Conservation (phyloP, 2,888 invertebrate species). For the Drosophila dives region DNA sequence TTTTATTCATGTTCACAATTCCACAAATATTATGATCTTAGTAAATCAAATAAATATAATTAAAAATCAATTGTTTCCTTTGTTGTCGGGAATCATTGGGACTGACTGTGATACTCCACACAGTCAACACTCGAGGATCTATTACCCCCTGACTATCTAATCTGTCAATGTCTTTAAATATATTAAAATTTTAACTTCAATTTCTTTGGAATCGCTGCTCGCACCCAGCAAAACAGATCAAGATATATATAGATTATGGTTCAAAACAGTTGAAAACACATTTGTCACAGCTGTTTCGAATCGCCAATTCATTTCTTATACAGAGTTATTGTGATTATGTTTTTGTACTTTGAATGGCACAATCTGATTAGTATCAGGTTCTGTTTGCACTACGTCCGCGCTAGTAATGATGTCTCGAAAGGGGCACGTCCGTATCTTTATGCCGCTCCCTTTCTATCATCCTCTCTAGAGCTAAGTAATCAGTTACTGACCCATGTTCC, state of each 20-base stretch:
- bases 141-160: slow-evolving; percentile 27
- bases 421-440: slow-evolving; percentile 42
- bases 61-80: slow-evolving; percentile 33
- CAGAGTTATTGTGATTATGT: slow-evolving; percentile 10
- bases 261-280: slow-evolving; percentile 28
- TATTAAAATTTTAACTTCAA: slow-evolving; percentile 11
- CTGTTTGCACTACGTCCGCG: background rate
- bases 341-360: background rate
- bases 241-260: background rate
- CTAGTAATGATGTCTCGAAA: background rate
- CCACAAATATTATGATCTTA: slow-evolving; percentile 50
- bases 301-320: background rate
- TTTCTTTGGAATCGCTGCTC: background rate
- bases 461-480: slow-evolving; percentile 44
- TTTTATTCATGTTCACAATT: slow-evolving; percentile 75
- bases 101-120: slow-evolving; percentile 34
- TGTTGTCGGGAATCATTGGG: slow-evolving; percentile 23
- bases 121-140: slow-evolving; percentile 9
- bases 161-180: slow-evolving; percentile 33
- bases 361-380: background rate
- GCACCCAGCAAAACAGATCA: background rate
- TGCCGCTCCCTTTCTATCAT: no score
- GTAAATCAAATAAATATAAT: slow-evolving; percentile 62
- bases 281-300: slow-evolving; percentile 49
- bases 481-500: slow-evolving; percentile 31